Evolutionary conservation across 2,797 vertebrate species (phyloP), one percentile per base, ranked within the genome.

Genomic region (Pagetopsis macropterus): DNA sequence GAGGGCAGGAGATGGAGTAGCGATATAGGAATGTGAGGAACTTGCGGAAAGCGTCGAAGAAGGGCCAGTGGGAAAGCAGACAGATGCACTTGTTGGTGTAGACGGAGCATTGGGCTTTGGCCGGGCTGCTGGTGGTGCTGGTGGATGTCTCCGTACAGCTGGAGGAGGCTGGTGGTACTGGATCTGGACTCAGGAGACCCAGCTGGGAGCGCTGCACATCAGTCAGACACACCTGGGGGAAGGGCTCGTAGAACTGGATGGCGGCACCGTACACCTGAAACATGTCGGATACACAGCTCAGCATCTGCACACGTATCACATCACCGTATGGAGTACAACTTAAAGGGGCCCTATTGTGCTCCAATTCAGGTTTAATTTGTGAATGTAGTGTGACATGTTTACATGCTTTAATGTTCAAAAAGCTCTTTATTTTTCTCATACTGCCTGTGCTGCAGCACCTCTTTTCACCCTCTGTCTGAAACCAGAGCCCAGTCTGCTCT

Each of bases 1-100:
- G 98, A 19, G 98, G 98, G 15, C 98, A 97, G 60, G 98, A 99
- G 92, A 99, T 99, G 89, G 97, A 99, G 88, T 99, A 99, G 75
- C 98, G 96, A 83, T 98, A 99, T 3, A 99, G 94, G 92, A 99
- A 99, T 82, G 97, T 98, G 66, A 99, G 96, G 87, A 98, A 99
- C 88, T 97, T 99, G 88, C 95, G 96, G 92, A 99, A 99, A 78
- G 96, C 97, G 17, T 99, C 97, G 37, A 99, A 99, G 91, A 99
- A 99, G 61, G 98, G 98, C 98, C 98, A 99, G 83, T 97, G 98
- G 78, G 98, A 99, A 46, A 99, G 97, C 80, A 99, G 93, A 75
- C 98, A 99, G 93, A 99, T 98, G 86, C 98, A 98, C 79, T 99
- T 99, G 89, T 95, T 98, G 83, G 96, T 98, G 92, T 98, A 94